Percentiles rank a stretch among this genome's conserved stretches.
Evolutionary conservation across 2,888 invertebrate genomes (phyloP).

Genomic region (Laspeyria flexula): DNA sequence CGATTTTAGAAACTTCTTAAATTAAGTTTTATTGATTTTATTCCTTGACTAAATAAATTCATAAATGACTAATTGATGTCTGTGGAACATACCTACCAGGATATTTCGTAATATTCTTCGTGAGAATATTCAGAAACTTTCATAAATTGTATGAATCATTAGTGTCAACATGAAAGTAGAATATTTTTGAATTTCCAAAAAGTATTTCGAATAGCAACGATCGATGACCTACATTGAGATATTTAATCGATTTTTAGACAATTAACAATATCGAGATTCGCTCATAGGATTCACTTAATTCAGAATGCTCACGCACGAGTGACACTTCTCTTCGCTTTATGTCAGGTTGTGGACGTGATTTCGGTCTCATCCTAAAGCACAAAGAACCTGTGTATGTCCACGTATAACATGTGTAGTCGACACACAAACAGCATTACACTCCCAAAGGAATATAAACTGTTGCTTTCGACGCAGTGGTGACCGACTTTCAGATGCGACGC

Average conservation of each 20-base stretch:
- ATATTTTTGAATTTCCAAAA: not conserved
- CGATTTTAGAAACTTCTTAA: too few species aligned
- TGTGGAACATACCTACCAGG: too few species aligned
- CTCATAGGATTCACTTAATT: too few species aligned
- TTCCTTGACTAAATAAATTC: too few species aligned
- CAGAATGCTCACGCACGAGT: too few species aligned
- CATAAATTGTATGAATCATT: conserved; percentile 25
- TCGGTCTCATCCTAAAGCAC: not conserved
- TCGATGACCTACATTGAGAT: too few species aligned
- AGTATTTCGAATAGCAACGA: too few species aligned
- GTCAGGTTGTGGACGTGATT: conserved; percentile 4
- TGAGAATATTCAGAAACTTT: conserved; percentile 5
- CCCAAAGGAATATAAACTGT: conserved; percentile 1
- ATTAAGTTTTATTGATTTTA: too few species aligned
- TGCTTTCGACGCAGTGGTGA: not conserved
- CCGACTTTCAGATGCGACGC: not conserved
- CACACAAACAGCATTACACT: not conserved
- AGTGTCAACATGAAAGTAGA: conserved; percentile 4
- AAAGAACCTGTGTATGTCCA: not conserved
- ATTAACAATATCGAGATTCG: too few species aligned
- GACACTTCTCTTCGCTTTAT: not conserved
- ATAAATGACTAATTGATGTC: too few species aligned
- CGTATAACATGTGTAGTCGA: not conserved
- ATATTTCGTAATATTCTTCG: too few species aligned
- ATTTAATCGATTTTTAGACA: too few species aligned